phyloP scores from a whole-genome alignment of 2,888 invertebrate genomes.

The Exephanes ischioxanthus region DNA sequence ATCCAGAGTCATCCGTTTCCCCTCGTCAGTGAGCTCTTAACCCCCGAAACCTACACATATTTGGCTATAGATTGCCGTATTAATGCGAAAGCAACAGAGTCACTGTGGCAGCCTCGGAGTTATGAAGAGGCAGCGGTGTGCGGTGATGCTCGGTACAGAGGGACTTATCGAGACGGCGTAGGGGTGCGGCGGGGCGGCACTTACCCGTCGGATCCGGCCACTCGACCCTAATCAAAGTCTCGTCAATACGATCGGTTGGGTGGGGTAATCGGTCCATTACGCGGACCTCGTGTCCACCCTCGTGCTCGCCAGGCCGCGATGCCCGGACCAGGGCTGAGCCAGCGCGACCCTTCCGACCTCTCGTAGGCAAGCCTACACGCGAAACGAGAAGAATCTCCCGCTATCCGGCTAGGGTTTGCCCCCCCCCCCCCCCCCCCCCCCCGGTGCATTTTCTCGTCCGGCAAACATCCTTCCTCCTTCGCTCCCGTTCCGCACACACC shows the following conservation, averaged over 20 bases:
- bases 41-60: neutral
- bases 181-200: constrained; percentile 67
- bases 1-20: neutral
- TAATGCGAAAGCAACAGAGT: constrained; percentile 45
- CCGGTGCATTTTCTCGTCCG: constrained; percentile 38
- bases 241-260: constrained; percentile 84
- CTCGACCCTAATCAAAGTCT: constrained; percentile 85
- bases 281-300: constrained; percentile 82
- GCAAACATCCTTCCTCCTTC: constrained; percentile 63
- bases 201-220: constrained; percentile 83
- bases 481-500: constrained; percentile 56
- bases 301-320: constrained; percentile 35
- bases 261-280: constrained; percentile 85
- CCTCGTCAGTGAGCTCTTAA: neutral
- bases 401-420: constrained; percentile 44
- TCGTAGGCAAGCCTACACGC: constrained; percentile 18
- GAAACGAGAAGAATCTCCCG: constrained; percentile 56
- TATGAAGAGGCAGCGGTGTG: constrained; percentile 31
- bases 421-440: neutral
- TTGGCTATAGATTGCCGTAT: neutral
- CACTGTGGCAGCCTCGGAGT: constrained; percentile 12
- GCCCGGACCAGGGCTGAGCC: constrained; percentile 15
- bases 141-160: constrained; percentile 55
- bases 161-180: constrained; percentile 51
- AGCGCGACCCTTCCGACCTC: constrained; percentile 52